Base-by-base conservation (phyloP, 2,888 invertebrate species). In the Biston stratarius region DNA sequence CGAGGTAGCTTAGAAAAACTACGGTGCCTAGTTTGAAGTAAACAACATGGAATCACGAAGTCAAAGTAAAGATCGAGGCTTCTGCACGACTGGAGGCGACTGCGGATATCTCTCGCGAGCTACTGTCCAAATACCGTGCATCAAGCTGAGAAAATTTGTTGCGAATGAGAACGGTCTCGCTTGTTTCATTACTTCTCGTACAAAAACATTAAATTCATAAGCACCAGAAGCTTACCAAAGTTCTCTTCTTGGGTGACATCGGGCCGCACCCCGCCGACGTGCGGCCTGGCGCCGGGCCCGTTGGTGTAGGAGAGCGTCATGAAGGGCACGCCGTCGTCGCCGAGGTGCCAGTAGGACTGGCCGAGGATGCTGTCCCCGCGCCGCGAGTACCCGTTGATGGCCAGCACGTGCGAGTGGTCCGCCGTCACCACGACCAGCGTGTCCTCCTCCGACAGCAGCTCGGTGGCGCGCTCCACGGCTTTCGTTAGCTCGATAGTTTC, bases 381-480 rank as follows among this genome's bases (percentile, higher is more conserved):
- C 15, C 86, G 86, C 7, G 96, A 92, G 84, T 97, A 97, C 0
- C 97, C 97, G 58, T 94, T 94, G 72, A 95, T 89, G 38, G 94
- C 92, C 94, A 97, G 95, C 0, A 96, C 95, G 84, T 97, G 97
- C 0, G 96, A 95, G 83, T 97, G 97, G 88, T 97, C 97, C 0
- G 97, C 94, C 0, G 97, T 96, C 33, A 97, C 97, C 24, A 98
- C 95, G n/a, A 97, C 94, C 48, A 98, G 89, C 0, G 98, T 97
- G 69, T 98, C 97, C 0, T 95, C 90, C 24, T 90, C 90, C 47
- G 87, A 65, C 24, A 90, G 76, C 65, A 89, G 83, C 60, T 72
- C 77, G 15, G 91, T 76, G 1, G 97, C 89, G 47, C 84, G 83
- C 52, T 68, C 74, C 51, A 96, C 92, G 33, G 97, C 96, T n/a